Evolutionary conservation across 2,888 invertebrate genomes (phyloP).

Genomic region (Tortrix viridana): DNA sequence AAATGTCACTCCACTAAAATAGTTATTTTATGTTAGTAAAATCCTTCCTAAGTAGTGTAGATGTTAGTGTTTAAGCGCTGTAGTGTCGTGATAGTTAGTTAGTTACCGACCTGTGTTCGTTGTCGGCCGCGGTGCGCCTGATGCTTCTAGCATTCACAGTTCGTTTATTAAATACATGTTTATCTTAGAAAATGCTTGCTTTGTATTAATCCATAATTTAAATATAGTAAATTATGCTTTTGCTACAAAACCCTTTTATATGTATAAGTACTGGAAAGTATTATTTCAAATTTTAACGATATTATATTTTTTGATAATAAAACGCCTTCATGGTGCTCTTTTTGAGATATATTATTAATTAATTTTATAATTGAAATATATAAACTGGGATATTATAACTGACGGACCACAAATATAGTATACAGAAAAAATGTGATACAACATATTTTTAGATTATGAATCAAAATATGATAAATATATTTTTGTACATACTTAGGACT

Average conservation of each 20-base stretch:
- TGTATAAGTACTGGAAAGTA: constrained; percentile 25
- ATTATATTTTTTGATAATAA: constrained; percentile 17
- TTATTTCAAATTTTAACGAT: constrained; percentile 34
- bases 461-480: constrained; percentile 54
- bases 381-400: constrained; percentile 51
- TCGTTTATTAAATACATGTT: constrained; percentile 25
- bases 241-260: constrained; percentile 17
- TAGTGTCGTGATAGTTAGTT: constrained; percentile 50
- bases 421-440: constrained; percentile 69
- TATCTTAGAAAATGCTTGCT: constrained; percentile 33
- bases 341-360: constrained; percentile 48
- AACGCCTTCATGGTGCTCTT: constrained; percentile 54
- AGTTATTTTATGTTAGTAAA: constrained; percentile 42
- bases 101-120: constrained; percentile 54
- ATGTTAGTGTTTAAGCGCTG: constrained; percentile 39
- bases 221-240: constrained; percentile 20
- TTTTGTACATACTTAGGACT: constrained; percentile 56
- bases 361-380: constrained; percentile 39
- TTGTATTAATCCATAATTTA: constrained; percentile 29
- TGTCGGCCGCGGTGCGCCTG: neutral
- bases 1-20: constrained; percentile 42
- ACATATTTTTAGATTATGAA: constrained; percentile 76
- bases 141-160: constrained; percentile 4
- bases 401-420: constrained; percentile 69
- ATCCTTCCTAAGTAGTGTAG: constrained; percentile 40